Evolutionary conservation across 1,140 invertebrate genomes (phyloP).

Genomic region (Drosophila obscura): DNA sequence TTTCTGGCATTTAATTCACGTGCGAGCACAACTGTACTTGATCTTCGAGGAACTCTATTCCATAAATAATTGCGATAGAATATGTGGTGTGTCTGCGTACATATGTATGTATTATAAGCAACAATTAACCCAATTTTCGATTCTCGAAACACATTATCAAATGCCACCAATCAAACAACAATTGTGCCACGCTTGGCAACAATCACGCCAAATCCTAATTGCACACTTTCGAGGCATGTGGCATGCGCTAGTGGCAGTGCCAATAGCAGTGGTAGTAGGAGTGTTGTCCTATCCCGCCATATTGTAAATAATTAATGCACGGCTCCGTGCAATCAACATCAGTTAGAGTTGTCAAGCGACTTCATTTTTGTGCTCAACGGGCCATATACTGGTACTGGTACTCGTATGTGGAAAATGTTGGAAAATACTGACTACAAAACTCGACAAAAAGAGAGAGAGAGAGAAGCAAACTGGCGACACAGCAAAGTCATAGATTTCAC

Average conservation of each 20-base stretch:
- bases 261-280: neutral
- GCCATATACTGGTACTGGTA: neutral
- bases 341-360: conserved; percentile 73
- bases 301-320: conserved; percentile 76
- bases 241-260: too few species aligned
- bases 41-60: too few species aligned
- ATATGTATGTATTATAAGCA: neutral
- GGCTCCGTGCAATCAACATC: conserved; percentile 72
- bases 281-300: conserved; percentile 36
- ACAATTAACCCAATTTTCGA: conserved; percentile 40
- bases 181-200: conserved; percentile 31
- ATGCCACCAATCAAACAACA: conserved; percentile 18
- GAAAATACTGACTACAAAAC: conserved; percentile 12
- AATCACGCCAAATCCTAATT: conserved; percentile 70
- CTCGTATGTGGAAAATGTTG: conserved; percentile 25
- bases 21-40: too few species aligned
- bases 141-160: conserved; percentile 9
- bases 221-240: conserved; percentile 60
- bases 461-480: conserved; percentile 55
- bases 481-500: conserved; percentile 56
- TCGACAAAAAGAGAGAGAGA: neutral
- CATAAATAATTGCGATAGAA: neutral
- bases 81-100: neutral
- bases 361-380: conserved; percentile 56
- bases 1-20: too few species aligned